phyloP scores from a whole-genome alignment of 2,888 invertebrate genomes.

The Gonocerus acuteangulatus region DNA sequence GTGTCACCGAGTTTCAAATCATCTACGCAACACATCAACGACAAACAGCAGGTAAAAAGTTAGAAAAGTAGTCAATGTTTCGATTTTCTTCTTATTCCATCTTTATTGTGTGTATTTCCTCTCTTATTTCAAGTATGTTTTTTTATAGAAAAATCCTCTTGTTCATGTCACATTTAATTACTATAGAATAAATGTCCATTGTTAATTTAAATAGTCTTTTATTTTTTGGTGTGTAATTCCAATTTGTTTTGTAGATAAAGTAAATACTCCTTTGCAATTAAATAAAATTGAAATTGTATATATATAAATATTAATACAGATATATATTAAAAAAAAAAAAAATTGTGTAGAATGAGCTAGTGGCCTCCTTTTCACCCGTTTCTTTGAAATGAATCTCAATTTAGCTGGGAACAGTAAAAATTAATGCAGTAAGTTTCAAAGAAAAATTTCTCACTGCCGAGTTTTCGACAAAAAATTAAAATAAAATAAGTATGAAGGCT shows the following conservation, averaged over 20 bases:
- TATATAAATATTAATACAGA: background rate
- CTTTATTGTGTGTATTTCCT: constrained; percentile 22
- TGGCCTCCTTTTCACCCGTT: no score
- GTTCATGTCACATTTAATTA: constrained; percentile 8
- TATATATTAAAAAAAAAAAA: background rate
- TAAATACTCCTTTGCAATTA: constrained; percentile 1
- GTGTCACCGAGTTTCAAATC: constrained; percentile 35
- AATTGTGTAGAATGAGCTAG: background rate
- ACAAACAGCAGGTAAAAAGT: constrained; percentile 34
- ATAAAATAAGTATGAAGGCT: background rate
- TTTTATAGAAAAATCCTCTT: constrained; percentile 3
- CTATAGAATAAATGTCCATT: background rate
- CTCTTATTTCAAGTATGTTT: constrained; percentile 5
- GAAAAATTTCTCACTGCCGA: no score
- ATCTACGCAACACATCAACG: constrained; percentile 33
- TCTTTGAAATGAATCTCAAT: no score
- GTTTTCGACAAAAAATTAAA: no score
- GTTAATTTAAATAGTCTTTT: background rate
- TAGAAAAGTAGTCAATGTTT: constrained; percentile 27
- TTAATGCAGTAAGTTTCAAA: no score
- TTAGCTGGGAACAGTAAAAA: no score
- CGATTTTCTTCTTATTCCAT: constrained; percentile 23
- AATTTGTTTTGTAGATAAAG: background rate
- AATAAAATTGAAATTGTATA: background rate
- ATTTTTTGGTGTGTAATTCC: constrained; percentile 1